phyloP scores from a whole-genome alignment of 2,113 vertebrate species.

The Entomyzon cyanotis region DNA sequence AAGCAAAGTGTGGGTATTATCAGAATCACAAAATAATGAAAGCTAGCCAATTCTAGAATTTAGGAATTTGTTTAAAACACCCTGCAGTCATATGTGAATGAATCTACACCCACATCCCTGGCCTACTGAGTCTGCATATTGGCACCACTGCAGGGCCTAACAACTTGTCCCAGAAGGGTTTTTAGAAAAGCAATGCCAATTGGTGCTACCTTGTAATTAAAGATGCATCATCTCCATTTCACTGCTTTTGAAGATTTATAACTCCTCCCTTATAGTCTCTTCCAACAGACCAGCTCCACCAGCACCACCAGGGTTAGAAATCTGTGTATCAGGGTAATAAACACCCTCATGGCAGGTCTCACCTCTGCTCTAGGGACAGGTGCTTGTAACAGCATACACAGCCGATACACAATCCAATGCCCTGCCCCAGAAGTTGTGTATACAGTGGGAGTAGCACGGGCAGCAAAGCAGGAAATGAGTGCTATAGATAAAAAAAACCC shows the following conservation, averaged over 20 bases:
- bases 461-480: not conserved
- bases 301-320: not conserved
- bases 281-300: not conserved
- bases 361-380: not conserved
- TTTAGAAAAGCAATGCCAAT: not conserved
- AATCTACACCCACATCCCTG: not conserved
- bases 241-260: not conserved
- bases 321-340: not conserved
- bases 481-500: not conserved
- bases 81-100: not conserved
- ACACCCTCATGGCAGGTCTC: not conserved
- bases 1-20: not conserved
- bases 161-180: not conserved
- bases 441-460: not conserved
- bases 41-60: not conserved
- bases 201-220: not conserved
- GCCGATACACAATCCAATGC: not conserved
- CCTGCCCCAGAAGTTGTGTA: not conserved
- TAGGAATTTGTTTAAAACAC: not conserved
- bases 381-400: not conserved
- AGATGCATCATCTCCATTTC: not conserved
- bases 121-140: accelerated
- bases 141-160: not conserved
- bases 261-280: not conserved
- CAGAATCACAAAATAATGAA: not conserved